Base-by-base conservation (phyloP, 2,113 vertebrate species). In the Chaetodon auriga region DNA sequence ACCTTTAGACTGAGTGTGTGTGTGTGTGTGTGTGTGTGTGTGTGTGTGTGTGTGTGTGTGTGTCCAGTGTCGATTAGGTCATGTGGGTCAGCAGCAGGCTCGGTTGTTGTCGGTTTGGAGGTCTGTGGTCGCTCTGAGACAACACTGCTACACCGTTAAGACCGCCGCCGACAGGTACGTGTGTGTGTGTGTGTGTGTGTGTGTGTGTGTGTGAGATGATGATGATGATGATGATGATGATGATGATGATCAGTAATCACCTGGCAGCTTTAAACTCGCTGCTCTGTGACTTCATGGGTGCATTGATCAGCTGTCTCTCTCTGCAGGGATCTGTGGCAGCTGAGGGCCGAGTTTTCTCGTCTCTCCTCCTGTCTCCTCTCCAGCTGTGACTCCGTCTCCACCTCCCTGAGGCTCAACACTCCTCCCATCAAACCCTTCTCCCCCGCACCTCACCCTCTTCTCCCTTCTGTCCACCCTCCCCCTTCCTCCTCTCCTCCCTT, bases 111-210 rank as follows among this genome's bases (percentile, higher is more conserved):
- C 91, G 12, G 79, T 98, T 0, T 98, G 97, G 97, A 94, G 94
- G 11, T 91, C 94, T 45, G 96, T 96, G 18, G 94, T 97, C 25
- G 94, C 93, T 46, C 96, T 99, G 81, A 96, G 92, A 61, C 87
- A 95, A 11, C 94, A 96, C 19, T 98, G 96, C 68, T 90, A 96
- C 90, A 93, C 95, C 0, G 91, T 98, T 84, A 99, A 96, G 86
- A 97, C 95, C 0, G 96, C 96, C 68, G 96, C 96, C 1, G 97
- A 97, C 95, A 96, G 97, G 97, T 98, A 53, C 2, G 16, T 25
- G 2, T 30, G 7, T 41, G 38, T 41, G 38, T 4, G 38, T 41
- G 30, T 30, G 30, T 30, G 30, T 30, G 30, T 30, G 30, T 30
- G 30, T 30, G 30, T 30, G 30, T 30, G 30, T 30, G 30, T 30